Evolutionary conservation across 64 coral and sea anemone species (phyloP).

Genomic region (Pocillopora verrucosa): DNA sequence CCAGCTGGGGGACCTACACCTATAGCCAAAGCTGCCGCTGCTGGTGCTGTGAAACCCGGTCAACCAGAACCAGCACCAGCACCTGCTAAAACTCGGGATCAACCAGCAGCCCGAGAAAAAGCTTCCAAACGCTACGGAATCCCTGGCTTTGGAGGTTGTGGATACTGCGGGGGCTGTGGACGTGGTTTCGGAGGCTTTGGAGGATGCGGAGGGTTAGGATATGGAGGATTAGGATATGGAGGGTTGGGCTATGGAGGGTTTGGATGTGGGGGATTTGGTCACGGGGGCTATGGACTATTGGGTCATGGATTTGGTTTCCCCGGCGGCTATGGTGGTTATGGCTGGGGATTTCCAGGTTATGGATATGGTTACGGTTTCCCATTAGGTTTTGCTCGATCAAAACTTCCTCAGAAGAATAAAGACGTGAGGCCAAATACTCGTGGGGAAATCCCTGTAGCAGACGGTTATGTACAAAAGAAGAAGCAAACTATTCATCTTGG

Average conservation of each 20-base stretch:
- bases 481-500: constrained; percentile 64
- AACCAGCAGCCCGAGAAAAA: background rate
- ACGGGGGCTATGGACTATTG: background rate
- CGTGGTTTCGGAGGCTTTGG: background rate
- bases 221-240: constrained; percentile 15
- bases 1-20: background rate
- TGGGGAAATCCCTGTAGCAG: constrained; percentile 64
- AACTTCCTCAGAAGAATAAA: constrained; percentile 55
- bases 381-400: background rate
- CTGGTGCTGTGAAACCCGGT: background rate
- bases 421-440: constrained; percentile 67
- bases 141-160: background rate
- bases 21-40: background rate
- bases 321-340: background rate
- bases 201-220: constrained; percentile 25
- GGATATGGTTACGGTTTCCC: constrained; percentile 41
- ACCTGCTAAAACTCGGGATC: background rate
- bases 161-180: constrained; percentile 16
- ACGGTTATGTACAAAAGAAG: constrained; percentile 1
- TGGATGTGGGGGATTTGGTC: background rate
- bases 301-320: constrained; percentile 3
- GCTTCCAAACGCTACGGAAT: constrained; percentile 11
- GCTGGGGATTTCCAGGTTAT: constrained; percentile 9
- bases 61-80: constrained; percentile 7
- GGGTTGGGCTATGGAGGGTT: background rate